Evolutionary conservation across 2,797 vertebrate species (phyloP).

Genomic region (Galaxias olidus): DNA sequence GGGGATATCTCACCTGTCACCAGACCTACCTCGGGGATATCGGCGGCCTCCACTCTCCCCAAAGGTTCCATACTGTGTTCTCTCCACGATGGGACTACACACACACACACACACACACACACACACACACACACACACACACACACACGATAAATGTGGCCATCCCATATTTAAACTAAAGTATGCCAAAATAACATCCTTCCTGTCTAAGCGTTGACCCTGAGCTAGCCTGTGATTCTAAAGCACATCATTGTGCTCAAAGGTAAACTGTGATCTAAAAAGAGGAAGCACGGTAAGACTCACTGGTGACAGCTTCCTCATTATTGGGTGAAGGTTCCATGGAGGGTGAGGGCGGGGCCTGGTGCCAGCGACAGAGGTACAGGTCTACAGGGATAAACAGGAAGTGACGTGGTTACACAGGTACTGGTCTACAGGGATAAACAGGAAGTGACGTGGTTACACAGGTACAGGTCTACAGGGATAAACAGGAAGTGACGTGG

Average conservation of each 20-base stretch:
- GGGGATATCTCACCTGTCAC: too few species aligned
- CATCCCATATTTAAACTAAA: background rate
- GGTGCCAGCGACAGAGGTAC: slow-evolving; percentile 88
- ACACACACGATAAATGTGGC: background rate
- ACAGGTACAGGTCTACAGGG: too few species aligned
- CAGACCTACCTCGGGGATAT: slow-evolving; percentile 74
- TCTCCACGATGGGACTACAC: slow-evolving; percentile 85
- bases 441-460: too few species aligned
- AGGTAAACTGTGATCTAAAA: too few species aligned
- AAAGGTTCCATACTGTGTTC: slow-evolving; percentile 83
- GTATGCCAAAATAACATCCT: too few species aligned
- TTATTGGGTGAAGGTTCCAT: slow-evolving; percentile 84
- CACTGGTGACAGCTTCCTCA: slow-evolving; percentile 88
- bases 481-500: too few species aligned
- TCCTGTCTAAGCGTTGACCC: too few species aligned
- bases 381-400: slow-evolving; percentile 64
- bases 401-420: too few species aligned
- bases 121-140: background rate
- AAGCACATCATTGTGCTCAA: too few species aligned
- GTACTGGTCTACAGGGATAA: too few species aligned
- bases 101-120: background rate
- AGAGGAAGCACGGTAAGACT: slow-evolving; percentile 43
- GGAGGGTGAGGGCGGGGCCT: slow-evolving; percentile 81
- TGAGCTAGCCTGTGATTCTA: too few species aligned
- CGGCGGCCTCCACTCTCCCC: slow-evolving; percentile 74